These are phyloP conservation scores for Florisuga fusca DNA, from an alignment of 2,797 vertebrate species.

Conservation along the genomic window DNA sequence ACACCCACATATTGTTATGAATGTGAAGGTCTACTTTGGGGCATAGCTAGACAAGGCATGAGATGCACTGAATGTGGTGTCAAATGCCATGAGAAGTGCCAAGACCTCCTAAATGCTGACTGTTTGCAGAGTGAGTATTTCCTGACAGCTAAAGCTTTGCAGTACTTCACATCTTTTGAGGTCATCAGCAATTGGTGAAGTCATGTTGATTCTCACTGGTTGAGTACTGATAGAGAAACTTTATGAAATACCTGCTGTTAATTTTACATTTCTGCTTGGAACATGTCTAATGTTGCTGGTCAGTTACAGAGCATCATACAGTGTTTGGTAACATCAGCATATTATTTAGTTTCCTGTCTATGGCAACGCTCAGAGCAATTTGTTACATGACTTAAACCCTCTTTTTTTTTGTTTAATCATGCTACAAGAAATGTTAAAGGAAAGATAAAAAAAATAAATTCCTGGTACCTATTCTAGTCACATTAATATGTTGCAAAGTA, in stretches of 20 bases:
- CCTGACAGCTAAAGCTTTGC: background rate
- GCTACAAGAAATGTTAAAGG: background rate
- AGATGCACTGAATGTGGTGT: slow-evolving; percentile 96
- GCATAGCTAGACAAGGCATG: slow-evolving; percentile 97
- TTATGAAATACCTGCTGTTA: background rate
- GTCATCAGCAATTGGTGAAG: background rate
- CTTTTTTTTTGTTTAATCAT: background rate
- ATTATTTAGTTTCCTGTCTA: background rate
- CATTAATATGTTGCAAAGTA: background rate
- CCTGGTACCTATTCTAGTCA: background rate
- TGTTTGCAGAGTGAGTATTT: slow-evolving; percentile 94
- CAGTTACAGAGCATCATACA: background rate
- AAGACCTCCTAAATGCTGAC: slow-evolving; percentile 97
- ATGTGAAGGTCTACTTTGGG: slow-evolving; percentile 97
- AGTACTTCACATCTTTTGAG: background rate
- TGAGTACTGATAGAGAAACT: background rate
- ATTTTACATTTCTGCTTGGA: background rate
- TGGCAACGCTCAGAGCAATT: background rate
- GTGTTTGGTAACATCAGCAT: background rate
- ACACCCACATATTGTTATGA: slow-evolving; percentile 98
- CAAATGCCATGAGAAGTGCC: slow-evolving; percentile 98
- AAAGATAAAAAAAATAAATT: background rate
- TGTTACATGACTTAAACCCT: fast-evolving
- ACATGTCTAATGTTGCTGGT: background rate
- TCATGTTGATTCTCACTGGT: background rate